phyloP scores from a whole-genome alignment of 2,797 vertebrate species.

The Chrosomus eos region DNA sequence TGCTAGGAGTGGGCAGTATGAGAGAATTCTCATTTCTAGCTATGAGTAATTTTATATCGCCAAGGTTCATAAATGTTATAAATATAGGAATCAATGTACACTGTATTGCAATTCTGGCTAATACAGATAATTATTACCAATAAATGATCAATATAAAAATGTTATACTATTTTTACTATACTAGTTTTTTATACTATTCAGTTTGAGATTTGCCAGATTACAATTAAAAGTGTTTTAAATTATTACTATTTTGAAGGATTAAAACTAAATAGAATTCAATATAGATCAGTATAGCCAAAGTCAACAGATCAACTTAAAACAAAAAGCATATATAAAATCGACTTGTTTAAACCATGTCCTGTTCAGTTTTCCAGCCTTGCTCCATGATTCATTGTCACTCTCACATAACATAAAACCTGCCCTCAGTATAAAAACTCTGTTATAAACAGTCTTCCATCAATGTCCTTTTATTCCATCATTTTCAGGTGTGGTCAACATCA shows the following conservation, averaged over 20 bases:
- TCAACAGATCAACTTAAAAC: neutral
- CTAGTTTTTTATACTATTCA: neutral
- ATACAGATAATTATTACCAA: neutral
- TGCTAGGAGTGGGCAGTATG: neutral
- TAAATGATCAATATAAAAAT: neutral
- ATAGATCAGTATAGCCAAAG: neutral
- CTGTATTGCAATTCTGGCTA: neutral
- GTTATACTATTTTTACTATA: neutral
- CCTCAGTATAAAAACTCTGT: no score
- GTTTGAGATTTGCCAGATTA: neutral
- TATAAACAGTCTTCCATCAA: neutral
- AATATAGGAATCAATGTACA: neutral
- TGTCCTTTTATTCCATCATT: neutral
- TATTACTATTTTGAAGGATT: neutral
- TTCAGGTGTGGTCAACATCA: slow-evolving; percentile 20
- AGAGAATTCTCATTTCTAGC: neutral
- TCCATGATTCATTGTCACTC: neutral
- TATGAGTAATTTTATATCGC: neutral
- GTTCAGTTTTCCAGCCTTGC: neutral
- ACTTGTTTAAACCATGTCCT: neutral
- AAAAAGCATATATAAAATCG: no score
- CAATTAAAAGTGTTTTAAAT: neutral
- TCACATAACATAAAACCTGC: neutral
- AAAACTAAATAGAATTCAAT: neutral
- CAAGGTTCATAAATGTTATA: neutral